A percentile compares a stretch with the other conserved stretches of the same genome.
These are phyloP conservation scores for Alligator sinensis DNA, from an alignment of 2,113 vertebrate genomes.

Conservation along the genomic window DNA sequence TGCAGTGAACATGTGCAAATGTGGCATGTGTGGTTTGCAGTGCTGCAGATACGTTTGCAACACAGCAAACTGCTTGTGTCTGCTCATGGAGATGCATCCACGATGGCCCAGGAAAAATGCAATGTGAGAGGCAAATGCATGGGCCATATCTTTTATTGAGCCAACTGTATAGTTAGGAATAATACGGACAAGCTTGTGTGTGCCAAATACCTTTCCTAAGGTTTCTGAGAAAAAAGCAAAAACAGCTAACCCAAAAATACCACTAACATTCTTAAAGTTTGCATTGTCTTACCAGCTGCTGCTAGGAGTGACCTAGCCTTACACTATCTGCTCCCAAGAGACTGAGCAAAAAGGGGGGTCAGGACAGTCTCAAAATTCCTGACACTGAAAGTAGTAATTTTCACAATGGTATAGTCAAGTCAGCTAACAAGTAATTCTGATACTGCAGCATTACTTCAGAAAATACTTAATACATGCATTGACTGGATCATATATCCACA, in stretches of 20 bases:
- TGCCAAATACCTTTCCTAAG: too few relatives aligned
- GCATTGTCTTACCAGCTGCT: fast-evolving
- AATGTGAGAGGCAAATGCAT: too few relatives aligned
- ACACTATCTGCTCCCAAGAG: background rate
- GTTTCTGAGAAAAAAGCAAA: background rate
- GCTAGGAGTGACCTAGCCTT: background rate
- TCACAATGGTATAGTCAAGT: background rate
- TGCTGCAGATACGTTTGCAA: too few relatives aligned
- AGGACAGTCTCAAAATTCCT: background rate
- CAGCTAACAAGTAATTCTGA: background rate
- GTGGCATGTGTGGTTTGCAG: too few relatives aligned
- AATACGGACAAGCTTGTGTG: too few relatives aligned
- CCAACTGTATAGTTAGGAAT: too few relatives aligned
- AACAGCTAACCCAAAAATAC: background rate
- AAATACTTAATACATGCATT: background rate
- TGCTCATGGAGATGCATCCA: too few relatives aligned
- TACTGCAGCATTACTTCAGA: background rate
- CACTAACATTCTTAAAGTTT: background rate
- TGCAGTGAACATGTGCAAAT: too few relatives aligned
- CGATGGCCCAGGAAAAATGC: too few relatives aligned
- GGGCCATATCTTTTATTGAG: too few relatives aligned
- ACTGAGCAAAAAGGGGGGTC: fast-evolving
- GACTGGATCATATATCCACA: background rate
- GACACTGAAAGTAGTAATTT: background rate
- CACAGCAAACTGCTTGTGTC: too few relatives aligned